Evolutionary conservation across 2,888 invertebrate species (phyloP), one percentile per base, ranked within the genome.

Genomic region (Urechis unicinctus): DNA sequence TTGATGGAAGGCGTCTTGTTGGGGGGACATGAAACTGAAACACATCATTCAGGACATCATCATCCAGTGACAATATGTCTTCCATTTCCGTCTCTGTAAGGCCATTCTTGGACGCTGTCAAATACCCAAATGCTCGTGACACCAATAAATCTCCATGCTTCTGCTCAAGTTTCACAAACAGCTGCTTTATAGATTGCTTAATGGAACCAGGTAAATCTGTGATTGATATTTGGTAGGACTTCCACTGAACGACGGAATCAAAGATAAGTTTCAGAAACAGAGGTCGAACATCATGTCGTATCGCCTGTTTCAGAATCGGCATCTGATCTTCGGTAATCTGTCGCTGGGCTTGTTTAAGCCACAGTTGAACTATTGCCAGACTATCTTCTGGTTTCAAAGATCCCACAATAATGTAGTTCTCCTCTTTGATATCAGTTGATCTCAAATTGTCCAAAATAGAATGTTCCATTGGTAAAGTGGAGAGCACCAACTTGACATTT

Each of bases 11-110:
- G 13, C 60, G 42, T 13, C 60, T 41, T 5, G 53, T 36, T 2
- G 60, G 60, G 17, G 60, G 58, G 9, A 58, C 47, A 45, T 58
- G 53, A 21, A 46, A 55, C 13, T 61, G 57, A 56, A 63, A 71
- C 3, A 71, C 58, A 36, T 63, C 58, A 52, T 66, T 68, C 28
- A 73, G 58, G 3, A 71, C 59, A 5, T 62, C 55, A 42, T 73
- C 72, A 57, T 73, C 73, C n/a, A 71, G 57, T 1, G 70, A 70
- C 22, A 73, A 52, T 3, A 72, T 59, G 57, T 73, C 73, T 25
- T 69, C 68, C 21, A 72, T 58, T 53, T 73, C 71, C 6, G 65
- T 62, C 55, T 70, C 69, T 47, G 68, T 69, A n/a, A 9, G 45
- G 21, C 45, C 45, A 21, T 45, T 45, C 22, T 21, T 9, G 22